Base-by-base conservation (phyloP, 2,113 vertebrate species). In the Ameiurus melas region DNA sequence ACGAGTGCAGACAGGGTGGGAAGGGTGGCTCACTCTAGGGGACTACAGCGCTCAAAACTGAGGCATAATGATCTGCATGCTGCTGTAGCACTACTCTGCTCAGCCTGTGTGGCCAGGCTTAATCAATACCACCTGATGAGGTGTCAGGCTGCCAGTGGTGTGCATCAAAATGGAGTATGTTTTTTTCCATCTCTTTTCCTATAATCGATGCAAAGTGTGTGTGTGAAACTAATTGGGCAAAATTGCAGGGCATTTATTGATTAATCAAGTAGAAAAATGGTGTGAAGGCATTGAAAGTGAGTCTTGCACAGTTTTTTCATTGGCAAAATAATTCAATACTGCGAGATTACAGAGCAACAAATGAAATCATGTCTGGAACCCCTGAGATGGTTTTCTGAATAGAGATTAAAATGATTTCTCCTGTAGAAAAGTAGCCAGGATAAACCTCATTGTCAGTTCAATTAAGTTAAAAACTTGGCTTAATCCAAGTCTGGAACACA, bases 51-150 rank as follows among this genome's bases (percentile, higher is more conserved):
- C 89, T 85, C 86, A 81, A 90, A 92, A 91, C 82, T 84, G 85
- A 90, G 89, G 90, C 91, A 89, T 94, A 93, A 94, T 94, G 93
- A 95, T 94, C 70, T 87, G 86, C 60, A 84, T 53, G 68, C 90
- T 94, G 94, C 93, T 89, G 93, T 92, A 93, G 93, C 89, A 88
- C 88, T 84, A 85, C 89, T 94, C 89, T 53, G 91, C 92, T 94
- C 90, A 73, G 91, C 93, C 90, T 92, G 87, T 92, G 90, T 84
- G 90, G 90, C 92, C 90, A 89, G 90, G 89, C 89, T 89, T 92
- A 94, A 95, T 96, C 95, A 94, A 96, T 95, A 95, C 90, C 93
- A 94, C 94, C 94, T 94, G 94, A 96, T 94, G 94, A 94, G 94
- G 93, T 94, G 94, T 95, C 94, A 91, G 93, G 92, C 91, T 91